phyloP scores from a whole-genome alignment of 1,140 invertebrate genomes.

The Drosophila elegans region DNA sequence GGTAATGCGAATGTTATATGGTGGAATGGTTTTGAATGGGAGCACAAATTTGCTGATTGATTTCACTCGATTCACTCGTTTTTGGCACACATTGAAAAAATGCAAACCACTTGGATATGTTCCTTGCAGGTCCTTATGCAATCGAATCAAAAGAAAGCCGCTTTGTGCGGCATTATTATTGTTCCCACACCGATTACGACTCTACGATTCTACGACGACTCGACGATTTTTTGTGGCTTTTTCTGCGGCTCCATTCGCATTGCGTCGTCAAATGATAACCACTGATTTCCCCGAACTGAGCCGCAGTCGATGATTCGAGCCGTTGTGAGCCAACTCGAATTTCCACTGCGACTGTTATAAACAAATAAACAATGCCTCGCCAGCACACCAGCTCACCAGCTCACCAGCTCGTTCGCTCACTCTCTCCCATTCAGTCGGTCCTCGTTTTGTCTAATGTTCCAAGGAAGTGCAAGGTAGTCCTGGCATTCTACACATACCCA shows the following conservation, averaged over 20 bases:
- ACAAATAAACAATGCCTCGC: conserved; percentile 66
- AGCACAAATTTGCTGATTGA: conserved; percentile 30
- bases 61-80: conserved; percentile 38
- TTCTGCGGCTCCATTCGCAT: conserved; percentile 28
- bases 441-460: conserved; percentile 56
- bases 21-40: neutral
- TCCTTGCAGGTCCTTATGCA: conserved; percentile 29
- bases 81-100: conserved; percentile 46
- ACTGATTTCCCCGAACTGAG: conserved; percentile 32
- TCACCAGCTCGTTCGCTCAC: conserved; percentile 1
- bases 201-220: no score
- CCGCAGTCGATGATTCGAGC: conserved; percentile 48
- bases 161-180: conserved; percentile 6
- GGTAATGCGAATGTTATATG: neutral
- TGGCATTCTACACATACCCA: conserved; percentile 43
- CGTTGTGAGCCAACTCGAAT: conserved; percentile 54
- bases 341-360: conserved; percentile 64
- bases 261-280: conserved; percentile 40
- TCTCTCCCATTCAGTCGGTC: neutral
- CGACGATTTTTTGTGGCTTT: neutral
- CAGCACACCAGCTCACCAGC: neutral
- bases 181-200: neutral
- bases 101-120: conserved; percentile 27
- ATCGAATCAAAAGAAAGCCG: neutral
- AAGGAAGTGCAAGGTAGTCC: conserved; percentile 62